Base-by-base conservation (phyloP, 2,888 invertebrate species). In the Clanis bilineata region DNA sequence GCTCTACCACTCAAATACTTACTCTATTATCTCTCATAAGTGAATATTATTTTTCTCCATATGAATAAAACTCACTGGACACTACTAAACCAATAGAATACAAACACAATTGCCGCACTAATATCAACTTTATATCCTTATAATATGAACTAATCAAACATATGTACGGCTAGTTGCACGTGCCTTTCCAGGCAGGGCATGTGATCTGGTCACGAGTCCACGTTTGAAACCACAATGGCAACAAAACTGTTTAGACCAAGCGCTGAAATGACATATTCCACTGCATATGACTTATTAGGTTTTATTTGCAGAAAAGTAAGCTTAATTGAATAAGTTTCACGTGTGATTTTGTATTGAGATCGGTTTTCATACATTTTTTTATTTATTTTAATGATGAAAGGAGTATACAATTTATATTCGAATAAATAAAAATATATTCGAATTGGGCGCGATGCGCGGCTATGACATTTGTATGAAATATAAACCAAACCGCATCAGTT, bases 231-330 rank as follows among this genome's bases (percentile, higher is more conserved):
- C 15, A 15, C 39, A 39, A 15, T 15, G 6, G 18, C 6, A 41
- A 41, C 18, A 41, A 41, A 41, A 7, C n/a, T 18, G 41, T 41
- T 9, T 18, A 41, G 3, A 18, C 41, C 41, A 21, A 45, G 36
- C 23, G 36, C 15, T 57, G 32, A 45, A 47, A 32, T 45, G 45
- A 57, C 45, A 45, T 59, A 56, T 61, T 57, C 36, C 39, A 62
- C 5, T n/a, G 55, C 22, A 36, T 57, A 32, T 36, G 23, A 23
- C 5, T 39, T 23, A 22, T 43, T 28, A 43, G 21, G 3, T 21
- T 32, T 21, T 43, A 21, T 57, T 57, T 28, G 21, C 28, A 12
- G 12, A 22, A 18, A 21, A 12, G 25, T 1, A 18, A 15, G 2
- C 12, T 43, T 44, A 7, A 15, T n/a, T 22, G 18, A 25, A 56